phyloP scores from a whole-genome alignment of 2,888 invertebrate species.

The Diarsia dahlii region DNA sequence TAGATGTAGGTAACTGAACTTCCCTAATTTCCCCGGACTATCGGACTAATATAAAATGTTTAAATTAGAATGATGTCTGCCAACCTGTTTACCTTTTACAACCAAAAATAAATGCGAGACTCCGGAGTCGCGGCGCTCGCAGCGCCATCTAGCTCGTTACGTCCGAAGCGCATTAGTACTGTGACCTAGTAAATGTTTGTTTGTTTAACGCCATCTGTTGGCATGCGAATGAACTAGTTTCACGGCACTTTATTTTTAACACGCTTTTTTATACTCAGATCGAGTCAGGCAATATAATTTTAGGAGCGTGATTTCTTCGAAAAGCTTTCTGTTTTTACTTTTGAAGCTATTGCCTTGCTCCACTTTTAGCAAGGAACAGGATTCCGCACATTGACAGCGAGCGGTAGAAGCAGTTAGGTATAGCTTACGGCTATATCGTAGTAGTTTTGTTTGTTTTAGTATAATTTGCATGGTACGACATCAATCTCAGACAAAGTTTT shows the following conservation, averaged over 20 bases:
- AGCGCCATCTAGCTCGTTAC: slow-evolving; percentile 75
- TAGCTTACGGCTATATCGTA: no score
- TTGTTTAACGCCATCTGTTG: slow-evolving; percentile 68
- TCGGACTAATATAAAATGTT: slow-evolving; percentile 68
- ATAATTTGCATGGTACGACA: no score
- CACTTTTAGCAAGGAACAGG: slow-evolving; percentile 30
- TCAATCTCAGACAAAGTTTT: no score
- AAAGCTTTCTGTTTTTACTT: slow-evolving; percentile 32
- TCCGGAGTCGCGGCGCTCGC: slow-evolving; percentile 59
- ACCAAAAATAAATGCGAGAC: slow-evolving; percentile 85
- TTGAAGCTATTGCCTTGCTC: slow-evolving; percentile 24
- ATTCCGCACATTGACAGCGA: no score
- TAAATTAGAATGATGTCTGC: slow-evolving; percentile 72
- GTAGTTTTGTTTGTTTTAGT: no score
- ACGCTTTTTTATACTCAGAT: slow-evolving; percentile 40
- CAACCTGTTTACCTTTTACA: slow-evolving; percentile 77
- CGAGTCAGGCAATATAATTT: slow-evolving; percentile 47
- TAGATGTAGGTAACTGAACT: slow-evolving; percentile 40
- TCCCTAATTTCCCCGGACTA: slow-evolving; percentile 58
- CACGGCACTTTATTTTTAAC: slow-evolving; percentile 54
- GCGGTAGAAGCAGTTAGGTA: no score
- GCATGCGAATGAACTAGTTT: slow-evolving; percentile 36
- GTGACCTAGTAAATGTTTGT: slow-evolving; percentile 57
- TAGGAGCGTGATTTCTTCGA: slow-evolving; percentile 48
- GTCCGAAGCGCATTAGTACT: slow-evolving; percentile 22